Evolutionary conservation across 2,113 vertebrate genomes (phyloP).

Genomic region (Motacilla alba): DNA sequence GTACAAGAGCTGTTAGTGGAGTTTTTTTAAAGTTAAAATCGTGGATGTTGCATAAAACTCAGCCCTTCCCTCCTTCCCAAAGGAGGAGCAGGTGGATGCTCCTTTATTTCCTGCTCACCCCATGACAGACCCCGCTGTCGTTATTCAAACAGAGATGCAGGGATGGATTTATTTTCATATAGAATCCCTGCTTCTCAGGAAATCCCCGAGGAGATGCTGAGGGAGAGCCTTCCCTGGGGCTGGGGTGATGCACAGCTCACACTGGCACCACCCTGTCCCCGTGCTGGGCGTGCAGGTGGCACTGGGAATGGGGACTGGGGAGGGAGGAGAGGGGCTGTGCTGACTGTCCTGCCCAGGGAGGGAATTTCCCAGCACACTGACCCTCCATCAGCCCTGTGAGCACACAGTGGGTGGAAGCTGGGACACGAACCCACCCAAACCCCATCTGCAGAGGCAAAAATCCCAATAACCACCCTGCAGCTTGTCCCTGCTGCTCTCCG

Average conservation of each 20-base stretch:
- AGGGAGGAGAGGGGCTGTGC: background rate
- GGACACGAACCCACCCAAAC: background rate
- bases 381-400: rapidly evolving
- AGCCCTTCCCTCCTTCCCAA: background rate
- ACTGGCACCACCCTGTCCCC: background rate
- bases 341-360: background rate
- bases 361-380: background rate
- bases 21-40: background rate
- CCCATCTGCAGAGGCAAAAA: background rate
- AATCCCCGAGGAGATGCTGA: background rate
- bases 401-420: background rate
- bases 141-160: background rate
- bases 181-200: background rate
- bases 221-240: rapidly evolving
- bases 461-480: background rate
- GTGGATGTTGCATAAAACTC: background rate
- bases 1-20: background rate
- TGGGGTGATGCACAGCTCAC: background rate
- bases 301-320: background rate
- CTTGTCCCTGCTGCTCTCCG: background rate
- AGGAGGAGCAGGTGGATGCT: background rate
- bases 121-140: rapidly evolving
- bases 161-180: background rate
- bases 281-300: background rate
- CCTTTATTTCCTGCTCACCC: background rate